phyloP scores from a whole-genome alignment of 2,797 vertebrate species.

The Cygnus olor region DNA sequence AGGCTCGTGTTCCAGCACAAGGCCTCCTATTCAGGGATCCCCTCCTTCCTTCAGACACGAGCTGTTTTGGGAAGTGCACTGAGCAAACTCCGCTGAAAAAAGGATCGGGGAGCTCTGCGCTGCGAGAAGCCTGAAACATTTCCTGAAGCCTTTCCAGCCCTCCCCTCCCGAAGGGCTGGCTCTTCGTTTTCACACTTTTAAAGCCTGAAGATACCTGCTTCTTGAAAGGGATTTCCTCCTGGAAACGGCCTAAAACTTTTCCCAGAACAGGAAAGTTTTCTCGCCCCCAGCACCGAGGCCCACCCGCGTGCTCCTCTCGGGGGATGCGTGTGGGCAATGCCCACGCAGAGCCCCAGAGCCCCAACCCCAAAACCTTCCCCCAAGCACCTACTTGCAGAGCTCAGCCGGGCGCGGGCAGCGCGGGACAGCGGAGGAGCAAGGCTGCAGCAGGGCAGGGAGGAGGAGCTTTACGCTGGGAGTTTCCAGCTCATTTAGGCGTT shows the following conservation, averaged over 20 bases:
- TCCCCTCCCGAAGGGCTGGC: neutral
- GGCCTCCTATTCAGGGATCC: neutral
- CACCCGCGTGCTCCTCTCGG: too few relatives aligned
- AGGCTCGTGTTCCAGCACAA: neutral
- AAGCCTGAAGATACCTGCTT: neutral
- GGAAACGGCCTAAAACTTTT: fast-evolving
- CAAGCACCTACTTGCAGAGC: neutral
- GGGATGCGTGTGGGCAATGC: fast-evolving
- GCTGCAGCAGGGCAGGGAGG: fast-evolving
- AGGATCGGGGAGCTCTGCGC: neutral
- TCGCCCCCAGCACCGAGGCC: fast-evolving
- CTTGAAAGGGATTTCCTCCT: neutral
- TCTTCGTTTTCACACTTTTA: neutral
- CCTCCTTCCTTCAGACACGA: fast-evolving
- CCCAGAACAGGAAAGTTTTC: fast-evolving
- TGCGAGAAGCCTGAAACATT: neutral
- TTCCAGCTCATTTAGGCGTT: neutral
- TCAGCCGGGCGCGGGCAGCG: fast-evolving
- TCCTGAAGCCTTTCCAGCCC: neutral
- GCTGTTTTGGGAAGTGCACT: neutral
- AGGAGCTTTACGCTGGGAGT: neutral
- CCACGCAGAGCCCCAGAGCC: neutral
- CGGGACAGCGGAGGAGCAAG: neutral
- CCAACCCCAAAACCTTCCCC: neutral
- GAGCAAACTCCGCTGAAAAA: neutral